Base-by-base conservation (phyloP, 2,113 vertebrate genomes). In the Notechis scutatus region DNA sequence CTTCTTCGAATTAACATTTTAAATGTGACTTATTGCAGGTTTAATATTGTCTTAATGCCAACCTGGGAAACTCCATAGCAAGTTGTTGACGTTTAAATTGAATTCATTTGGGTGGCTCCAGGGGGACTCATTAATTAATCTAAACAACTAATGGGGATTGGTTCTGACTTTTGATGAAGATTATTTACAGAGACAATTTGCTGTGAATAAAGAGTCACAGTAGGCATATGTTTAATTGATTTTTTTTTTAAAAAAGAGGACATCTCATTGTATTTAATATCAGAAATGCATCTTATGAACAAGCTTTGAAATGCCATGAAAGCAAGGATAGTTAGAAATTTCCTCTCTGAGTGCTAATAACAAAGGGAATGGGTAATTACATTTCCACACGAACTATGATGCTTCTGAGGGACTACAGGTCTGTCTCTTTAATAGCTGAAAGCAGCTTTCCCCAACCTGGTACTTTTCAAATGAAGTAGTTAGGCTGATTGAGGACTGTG, bases 21-120 rank as follows among this genome's bases (percentile, higher is more conserved):
- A 98, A 98, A 98, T 98, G 98, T 98, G 98, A 98, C 98, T 98
- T 97, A 98, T 98, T 97, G 97, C 96, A 97, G 98, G 97, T 98
- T 98, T 98, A 98, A 98, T 97, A 97, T 97, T 96, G 97, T 97
- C 97, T 97, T 97, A 97, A 97, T 97, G 97, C 97, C 97, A 97
- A 97, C 98, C 97, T 97, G 98, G 97, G 98, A 97, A 98, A 97
- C 97, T 97, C 97, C 97, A 94, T 94, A 94, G 96, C 96, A 97
- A 96, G 98, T 98, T 98, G 97, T 98, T 98, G 98, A 98, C 93
- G 97, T 97, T 98, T 97, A 97, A 97, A 98, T 97, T 97, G 97
- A 98, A 98, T 98, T 98, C 97, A 98, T 98, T 97, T 97, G 97
- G 97, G 98, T 95, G 97, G 96, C 97, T 98, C 97, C 96, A 85